A percentile compares a stretch with the other conserved stretches of the same genome.
Evolutionary conservation across 2,888 invertebrate species (phyloP).

Genomic region (Mesoligia furuncula): DNA sequence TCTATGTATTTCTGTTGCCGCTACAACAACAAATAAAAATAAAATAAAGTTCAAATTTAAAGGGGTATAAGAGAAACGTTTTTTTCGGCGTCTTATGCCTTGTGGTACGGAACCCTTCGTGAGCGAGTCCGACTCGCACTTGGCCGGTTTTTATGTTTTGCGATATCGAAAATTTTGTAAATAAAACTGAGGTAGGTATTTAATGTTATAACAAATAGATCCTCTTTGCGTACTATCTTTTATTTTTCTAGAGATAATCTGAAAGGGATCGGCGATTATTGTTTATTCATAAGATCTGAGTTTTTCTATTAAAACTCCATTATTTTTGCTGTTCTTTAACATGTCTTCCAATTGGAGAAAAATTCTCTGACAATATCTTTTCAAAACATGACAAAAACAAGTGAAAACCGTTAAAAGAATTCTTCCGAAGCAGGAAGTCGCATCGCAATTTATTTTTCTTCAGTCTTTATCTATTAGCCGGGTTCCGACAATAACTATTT

Average conservation of each 20-base stretch:
- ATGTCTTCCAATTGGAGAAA: neutral
- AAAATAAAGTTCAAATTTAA: too few species aligned
- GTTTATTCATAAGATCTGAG: neutral
- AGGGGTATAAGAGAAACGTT: too few species aligned
- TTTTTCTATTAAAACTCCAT: neutral
- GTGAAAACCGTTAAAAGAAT: slow-evolving; percentile 33
- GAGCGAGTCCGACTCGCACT: too few species aligned
- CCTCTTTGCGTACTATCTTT: neutral
- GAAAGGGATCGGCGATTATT: neutral
- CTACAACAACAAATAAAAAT: too few species aligned
- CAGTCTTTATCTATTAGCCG: slow-evolving; percentile 77
- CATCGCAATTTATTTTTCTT: slow-evolving; percentile 61
- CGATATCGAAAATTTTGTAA: neutral
- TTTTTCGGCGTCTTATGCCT: too few species aligned
- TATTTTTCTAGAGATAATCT: neutral
- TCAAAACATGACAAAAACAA: slow-evolving; percentile 43
- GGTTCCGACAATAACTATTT: slow-evolving; percentile 78
- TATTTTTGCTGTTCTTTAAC: too few species aligned
- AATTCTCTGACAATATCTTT: slow-evolving; percentile 4
- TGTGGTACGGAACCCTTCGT: too few species aligned
- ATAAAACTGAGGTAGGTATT: neutral
- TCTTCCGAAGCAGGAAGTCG: slow-evolving; percentile 59
- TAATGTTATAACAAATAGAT: neutral
- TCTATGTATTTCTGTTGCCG: too few species aligned
- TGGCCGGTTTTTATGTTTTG: neutral